These are phyloP conservation scores for Cyrtonyx montezumae DNA, from an alignment of 2,113 vertebrate genomes.

Conservation along the genomic window DNA sequence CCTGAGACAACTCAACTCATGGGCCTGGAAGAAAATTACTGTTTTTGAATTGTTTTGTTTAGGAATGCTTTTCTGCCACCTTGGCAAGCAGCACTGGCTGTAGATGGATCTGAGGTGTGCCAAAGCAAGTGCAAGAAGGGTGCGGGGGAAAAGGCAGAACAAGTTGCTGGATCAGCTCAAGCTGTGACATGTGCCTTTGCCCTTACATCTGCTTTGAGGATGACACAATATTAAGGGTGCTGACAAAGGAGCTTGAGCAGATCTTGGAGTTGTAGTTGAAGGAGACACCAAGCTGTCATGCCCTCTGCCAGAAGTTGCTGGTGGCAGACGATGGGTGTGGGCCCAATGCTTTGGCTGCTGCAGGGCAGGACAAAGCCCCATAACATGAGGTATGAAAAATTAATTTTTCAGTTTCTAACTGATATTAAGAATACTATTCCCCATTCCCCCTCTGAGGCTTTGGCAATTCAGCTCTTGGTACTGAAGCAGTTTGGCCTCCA, in stretches of 20 bases:
- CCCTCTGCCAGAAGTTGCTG: neutral
- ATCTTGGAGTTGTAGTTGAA: neutral
- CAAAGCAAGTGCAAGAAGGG: neutral
- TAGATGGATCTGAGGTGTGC: neutral
- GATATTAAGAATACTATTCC: neutral
- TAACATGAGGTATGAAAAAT: neutral
- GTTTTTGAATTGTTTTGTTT: neutral
- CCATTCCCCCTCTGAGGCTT: neutral
- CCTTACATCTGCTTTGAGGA: neutral
- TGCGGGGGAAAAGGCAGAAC: neutral
- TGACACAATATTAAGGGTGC: conserved; percentile 10
- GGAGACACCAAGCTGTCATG: neutral
- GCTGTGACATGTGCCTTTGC: neutral
- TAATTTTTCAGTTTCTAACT: neutral
- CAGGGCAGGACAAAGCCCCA: neutral
- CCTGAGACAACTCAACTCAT: neutral
- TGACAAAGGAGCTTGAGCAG: neutral
- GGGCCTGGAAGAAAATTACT: neutral
- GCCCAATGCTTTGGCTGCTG: neutral
- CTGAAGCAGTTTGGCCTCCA: neutral
- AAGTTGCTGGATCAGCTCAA: conserved; percentile 19
- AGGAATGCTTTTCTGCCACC: neutral
- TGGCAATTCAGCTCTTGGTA: neutral
- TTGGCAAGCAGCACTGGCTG: neutral
- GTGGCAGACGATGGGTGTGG: fast-evolving